Evolutionary conservation across 2,113 vertebrate genomes (phyloP), one percentile per base, ranked within the genome.

Genomic region (Miniopterus natalensis): DNA sequence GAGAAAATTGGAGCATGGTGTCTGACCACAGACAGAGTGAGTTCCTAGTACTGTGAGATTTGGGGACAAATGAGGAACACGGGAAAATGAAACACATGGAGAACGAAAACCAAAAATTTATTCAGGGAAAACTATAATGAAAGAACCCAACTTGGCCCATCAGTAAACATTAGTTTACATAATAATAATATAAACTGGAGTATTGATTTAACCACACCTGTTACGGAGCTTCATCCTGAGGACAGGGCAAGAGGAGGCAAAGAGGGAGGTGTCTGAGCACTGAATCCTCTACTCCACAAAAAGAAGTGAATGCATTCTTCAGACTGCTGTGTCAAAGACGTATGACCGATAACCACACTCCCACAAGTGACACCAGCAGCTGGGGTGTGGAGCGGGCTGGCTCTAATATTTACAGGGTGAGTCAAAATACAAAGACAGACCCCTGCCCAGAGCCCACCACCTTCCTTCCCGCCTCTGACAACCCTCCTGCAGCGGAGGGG

Each of bases 1-100:
- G 42, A 36, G 47, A 47, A 0, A 0, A 21, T 1, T 6, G 45
- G 61, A 31, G 25, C 53, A 17, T 29, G 18, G 55, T 6, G 13
- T 42, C 88, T 13, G 53, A 17, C 73, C 27, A 2, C 7, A 13
- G 8, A n/a, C 57, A 25, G 66, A 81, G 10, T 0, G 6, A 40
- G 17, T 8, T 53, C 40, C 42, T 20, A 3, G 42, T 36, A 47
- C 45, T 13, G 36, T 61, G 40, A 79, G 74, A 47, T 10, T 40
- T 55, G 40, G 57, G 74, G 13, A 42, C 21, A 42, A 36, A n/a
- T 31, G 65, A 57, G 45, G 14, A 21, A 23, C 36, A 12, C 0
- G 4, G 71, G 75, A 31, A 73, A 80, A 65, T 47, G 0, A 17
- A 45, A 13, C 47, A 57, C 29, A 11, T 0, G 10, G 71, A 78